Evolutionary conservation across 2,113 vertebrate genomes (phyloP).

Genomic region (Centropristis striata): DNA sequence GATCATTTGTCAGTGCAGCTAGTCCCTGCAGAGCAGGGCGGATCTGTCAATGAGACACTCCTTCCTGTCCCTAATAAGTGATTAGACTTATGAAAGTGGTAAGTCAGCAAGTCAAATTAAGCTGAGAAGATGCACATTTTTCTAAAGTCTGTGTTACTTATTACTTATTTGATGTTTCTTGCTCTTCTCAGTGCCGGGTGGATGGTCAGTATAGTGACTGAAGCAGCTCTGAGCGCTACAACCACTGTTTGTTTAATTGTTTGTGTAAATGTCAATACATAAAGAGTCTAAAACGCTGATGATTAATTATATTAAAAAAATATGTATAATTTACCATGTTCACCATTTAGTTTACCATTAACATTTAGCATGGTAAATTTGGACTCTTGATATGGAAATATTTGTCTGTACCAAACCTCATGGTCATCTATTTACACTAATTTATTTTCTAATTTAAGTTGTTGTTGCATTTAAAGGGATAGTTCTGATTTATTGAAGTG

Average conservation of each 20-base stretch:
- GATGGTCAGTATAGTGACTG: background rate
- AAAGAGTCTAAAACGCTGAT: too few relatives aligned
- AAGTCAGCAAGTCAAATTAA: conserved; percentile 40
- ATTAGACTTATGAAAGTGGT: conserved; percentile 44
- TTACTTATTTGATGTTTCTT: background rate
- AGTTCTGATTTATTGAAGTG: too few relatives aligned
- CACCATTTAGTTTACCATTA: too few relatives aligned
- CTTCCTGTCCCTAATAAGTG: conserved; percentile 32
- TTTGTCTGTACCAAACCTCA: too few relatives aligned
- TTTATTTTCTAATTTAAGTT: too few relatives aligned
- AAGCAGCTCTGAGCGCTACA: background rate
- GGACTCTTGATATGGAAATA: too few relatives aligned
- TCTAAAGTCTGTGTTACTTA: background rate
- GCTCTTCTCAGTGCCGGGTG: background rate
- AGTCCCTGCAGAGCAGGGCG: conserved; percentile 11
- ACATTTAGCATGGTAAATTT: too few relatives aligned
- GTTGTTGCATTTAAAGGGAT: too few relatives aligned
- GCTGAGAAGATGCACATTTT: conserved; percentile 9
- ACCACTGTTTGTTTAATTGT: background rate
- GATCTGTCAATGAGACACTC: conserved; percentile 47
- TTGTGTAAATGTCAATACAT: too few relatives aligned
- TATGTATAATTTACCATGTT: too few relatives aligned
- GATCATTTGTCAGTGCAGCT: conserved; percentile 50
- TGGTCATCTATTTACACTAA: too few relatives aligned
- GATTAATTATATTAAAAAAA: too few relatives aligned